Conservation (phyloP, 2,797 vertebrate genomes). For the Buphagus erythrorhynchus region DNA sequence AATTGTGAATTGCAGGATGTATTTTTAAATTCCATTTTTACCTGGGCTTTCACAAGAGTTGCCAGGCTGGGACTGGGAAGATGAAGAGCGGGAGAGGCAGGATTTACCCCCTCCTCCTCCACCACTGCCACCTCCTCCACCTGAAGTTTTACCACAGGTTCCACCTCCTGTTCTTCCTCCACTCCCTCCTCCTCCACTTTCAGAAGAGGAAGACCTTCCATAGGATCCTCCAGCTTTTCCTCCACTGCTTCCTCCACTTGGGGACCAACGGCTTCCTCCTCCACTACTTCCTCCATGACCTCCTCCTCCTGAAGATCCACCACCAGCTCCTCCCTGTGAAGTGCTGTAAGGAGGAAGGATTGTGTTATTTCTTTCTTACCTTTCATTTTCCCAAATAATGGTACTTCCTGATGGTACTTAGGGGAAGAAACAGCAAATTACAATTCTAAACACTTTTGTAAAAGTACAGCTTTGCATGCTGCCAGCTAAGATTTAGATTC, state of each 20-base stretch:
- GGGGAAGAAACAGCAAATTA: not conserved
- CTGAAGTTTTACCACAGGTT: not conserved
- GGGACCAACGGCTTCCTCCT: slow-evolving; percentile 31
- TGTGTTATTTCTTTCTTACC: not conserved
- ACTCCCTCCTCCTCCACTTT: not conserved
- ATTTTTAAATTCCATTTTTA: not conserved
- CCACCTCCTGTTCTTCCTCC: not conserved
- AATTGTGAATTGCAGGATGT: not conserved
- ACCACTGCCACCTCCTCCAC: slow-evolving; percentile 9
- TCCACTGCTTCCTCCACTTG: slow-evolving; percentile 10
- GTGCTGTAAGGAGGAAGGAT: not conserved
- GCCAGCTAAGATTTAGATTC: not conserved
- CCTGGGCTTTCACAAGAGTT: slow-evolving; percentile 5
- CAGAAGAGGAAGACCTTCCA: not conserved
- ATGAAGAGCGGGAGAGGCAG: slow-evolving; percentile 34
- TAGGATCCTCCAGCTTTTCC: not conserved
- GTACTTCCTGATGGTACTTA: not conserved
- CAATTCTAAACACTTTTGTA: not conserved
- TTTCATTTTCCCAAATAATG: not conserved
- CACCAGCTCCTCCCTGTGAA: slow-evolving; percentile 15
- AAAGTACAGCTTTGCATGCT: not conserved
- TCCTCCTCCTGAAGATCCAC: slow-evolving; percentile 31
- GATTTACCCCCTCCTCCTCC: slow-evolving; percentile 19
- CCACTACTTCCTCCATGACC: not conserved
- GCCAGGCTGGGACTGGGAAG: not conserved